Percentiles rank a stretch among this genome's conserved stretches.
Conservation (phyloP, 2,888 invertebrate genomes). For the Hartigia nigra region DNA sequence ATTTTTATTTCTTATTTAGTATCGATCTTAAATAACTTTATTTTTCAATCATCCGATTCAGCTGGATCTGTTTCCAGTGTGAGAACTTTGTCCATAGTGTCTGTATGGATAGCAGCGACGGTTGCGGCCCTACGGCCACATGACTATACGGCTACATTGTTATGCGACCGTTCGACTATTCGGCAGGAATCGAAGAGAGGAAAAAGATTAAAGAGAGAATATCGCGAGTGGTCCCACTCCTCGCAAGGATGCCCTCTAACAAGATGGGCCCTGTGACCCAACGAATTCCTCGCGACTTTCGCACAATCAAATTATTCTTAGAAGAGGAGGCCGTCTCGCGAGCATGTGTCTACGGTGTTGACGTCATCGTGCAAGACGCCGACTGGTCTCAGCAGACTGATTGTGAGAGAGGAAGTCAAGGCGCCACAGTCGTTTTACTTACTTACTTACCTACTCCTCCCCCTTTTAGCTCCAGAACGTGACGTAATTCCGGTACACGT, state of each 20-base stretch:
- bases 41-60: background rate
- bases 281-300: constrained; percentile 47
- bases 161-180: constrained; percentile 10
- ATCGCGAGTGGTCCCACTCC: background rate
- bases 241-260: background rate
- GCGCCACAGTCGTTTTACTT: background rate
- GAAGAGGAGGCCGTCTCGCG: constrained; percentile 16
- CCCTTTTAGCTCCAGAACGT: background rate
- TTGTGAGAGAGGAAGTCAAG: constrained; percentile 6
- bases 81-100: background rate
- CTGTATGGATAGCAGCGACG: background rate
- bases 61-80: too few species aligned
- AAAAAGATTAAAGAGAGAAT: constrained; percentile 28
- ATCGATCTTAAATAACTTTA: background rate
- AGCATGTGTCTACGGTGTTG: constrained; percentile 43
- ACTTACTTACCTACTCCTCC: background rate
- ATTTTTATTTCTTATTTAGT: background rate
- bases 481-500: constrained; percentile 11
- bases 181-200: background rate
- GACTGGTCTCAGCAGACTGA: constrained; percentile 15
- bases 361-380: constrained; percentile 39
- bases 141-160: background rate
- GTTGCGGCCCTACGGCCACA: background rate
- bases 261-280: constrained; percentile 25
- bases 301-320: constrained; percentile 59